phyloP scores from a whole-genome alignment of 1,140 invertebrate species.

The Ooceraea biroi region DNA sequence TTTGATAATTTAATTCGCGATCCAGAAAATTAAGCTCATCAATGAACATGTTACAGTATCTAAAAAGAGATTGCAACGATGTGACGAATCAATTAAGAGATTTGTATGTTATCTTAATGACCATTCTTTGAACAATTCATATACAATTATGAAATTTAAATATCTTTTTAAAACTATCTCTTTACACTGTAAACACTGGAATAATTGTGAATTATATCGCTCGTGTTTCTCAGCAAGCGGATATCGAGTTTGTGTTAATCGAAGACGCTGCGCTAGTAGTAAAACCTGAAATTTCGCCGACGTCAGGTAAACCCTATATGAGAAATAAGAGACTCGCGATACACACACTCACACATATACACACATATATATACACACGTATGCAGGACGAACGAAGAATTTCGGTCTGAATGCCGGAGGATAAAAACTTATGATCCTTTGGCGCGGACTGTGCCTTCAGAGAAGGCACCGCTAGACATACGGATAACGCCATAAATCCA shows the following conservation, averaged over 20 bases:
- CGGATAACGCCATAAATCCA: slow-evolving; percentile 6
- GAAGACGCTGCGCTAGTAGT: too few species aligned
- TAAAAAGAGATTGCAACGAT: too few species aligned
- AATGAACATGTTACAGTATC: not conserved
- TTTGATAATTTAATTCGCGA: slow-evolving; percentile 15
- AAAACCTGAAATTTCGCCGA: slow-evolving; percentile 2
- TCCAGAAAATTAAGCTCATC: not conserved
- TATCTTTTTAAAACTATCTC: too few species aligned
- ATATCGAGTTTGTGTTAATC: not conserved
- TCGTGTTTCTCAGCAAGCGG: not conserved
- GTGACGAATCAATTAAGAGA: not conserved
- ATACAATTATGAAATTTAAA: too few species aligned
- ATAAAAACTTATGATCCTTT: slow-evolving; percentile 10
- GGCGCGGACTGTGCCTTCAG: not conserved
- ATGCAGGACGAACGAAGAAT: not conserved
- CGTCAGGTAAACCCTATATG: not conserved
- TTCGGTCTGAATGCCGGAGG: slow-evolving; percentile 8
- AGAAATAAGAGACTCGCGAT: slow-evolving; percentile 6
- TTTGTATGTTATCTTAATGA: too few species aligned
- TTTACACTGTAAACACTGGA: too few species aligned
- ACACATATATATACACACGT: too few species aligned
- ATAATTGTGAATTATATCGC: not conserved
- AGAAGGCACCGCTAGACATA: not conserved
- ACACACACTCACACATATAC: too few species aligned
- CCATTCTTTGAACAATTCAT: too few species aligned